Evolutionary conservation across 64 coral and sea anemone species (phyloP).

Genomic region (Stichodactyla mertensii): DNA sequence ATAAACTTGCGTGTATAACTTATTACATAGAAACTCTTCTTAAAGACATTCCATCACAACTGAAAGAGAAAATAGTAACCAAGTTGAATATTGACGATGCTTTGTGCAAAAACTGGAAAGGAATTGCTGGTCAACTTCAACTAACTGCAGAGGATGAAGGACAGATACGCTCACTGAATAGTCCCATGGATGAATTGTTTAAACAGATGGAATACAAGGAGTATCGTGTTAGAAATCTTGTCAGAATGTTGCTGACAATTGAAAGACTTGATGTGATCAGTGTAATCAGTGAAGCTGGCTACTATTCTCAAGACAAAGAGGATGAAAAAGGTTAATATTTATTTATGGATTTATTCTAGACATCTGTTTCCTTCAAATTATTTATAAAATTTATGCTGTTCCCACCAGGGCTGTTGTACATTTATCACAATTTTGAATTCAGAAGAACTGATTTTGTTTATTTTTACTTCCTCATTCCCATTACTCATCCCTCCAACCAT

Average conservation of each 20-base stretch:
- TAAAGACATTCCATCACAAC: conserved; percentile 34
- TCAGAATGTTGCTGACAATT: not conserved
- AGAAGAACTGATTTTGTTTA: too few species aligned
- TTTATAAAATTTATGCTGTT: not conserved
- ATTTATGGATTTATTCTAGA: not conserved
- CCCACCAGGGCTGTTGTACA: not conserved
- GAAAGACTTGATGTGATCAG: conserved; percentile 7
- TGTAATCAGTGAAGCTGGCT: not conserved
- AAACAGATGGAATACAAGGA: conserved; percentile 22
- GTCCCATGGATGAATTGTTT: conserved; percentile 41
- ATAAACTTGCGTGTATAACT: not conserved
- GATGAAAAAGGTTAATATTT: not conserved
- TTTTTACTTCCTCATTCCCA: too few species aligned
- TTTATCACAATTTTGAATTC: not conserved
- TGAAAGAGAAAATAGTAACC: conserved; percentile 2
- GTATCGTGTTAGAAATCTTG: conserved; percentile 17
- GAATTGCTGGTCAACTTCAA: conserved; percentile 25
- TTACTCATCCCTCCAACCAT: too few species aligned
- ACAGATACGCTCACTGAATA: not conserved
- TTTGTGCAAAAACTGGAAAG: conserved; percentile 38
- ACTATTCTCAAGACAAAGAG: not conserved
- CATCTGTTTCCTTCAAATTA: not conserved
- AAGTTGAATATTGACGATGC: not conserved
- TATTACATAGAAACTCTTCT: conserved; percentile 31
- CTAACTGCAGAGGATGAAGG: conserved; percentile 24